These are phyloP conservation scores for Monochamus saltuarius DNA, from an alignment of 1,140 invertebrate genomes.

Conservation along the genomic window DNA sequence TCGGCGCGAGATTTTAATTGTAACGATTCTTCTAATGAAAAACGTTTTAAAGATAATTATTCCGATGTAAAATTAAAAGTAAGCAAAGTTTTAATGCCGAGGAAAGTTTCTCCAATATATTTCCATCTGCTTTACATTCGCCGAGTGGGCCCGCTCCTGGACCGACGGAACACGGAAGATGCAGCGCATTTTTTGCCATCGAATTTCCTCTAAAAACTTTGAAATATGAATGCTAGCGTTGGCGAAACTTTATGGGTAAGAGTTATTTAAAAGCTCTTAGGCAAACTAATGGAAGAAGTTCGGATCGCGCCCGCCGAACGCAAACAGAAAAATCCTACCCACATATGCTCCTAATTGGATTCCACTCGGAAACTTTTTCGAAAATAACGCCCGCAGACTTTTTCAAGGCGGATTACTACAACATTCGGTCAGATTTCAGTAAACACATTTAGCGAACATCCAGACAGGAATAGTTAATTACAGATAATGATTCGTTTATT, in stretches of 20 bases:
- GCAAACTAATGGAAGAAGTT: conserved; percentile 26
- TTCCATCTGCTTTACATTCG: conserved; percentile 21
- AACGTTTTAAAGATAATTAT: conserved; percentile 35
- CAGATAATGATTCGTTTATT: no score
- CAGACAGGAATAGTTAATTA: no score
- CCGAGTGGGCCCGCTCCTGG: background rate
- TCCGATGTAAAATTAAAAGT: conserved; percentile 30
- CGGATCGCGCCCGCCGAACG: conserved; percentile 7
- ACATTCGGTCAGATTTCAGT: no score
- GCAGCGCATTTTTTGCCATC: no score
- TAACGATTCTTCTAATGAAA: conserved; percentile 30
- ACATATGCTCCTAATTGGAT: conserved; percentile 19
- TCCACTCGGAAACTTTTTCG: no score
- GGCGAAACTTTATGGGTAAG: conserved; percentile 15
- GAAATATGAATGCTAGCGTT: conserved; percentile 20
- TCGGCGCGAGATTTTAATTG: conserved; percentile 23
- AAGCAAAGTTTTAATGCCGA: conserved; percentile 24
- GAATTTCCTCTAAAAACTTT: conserved; percentile 11
- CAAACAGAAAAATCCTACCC: conserved; percentile 17
- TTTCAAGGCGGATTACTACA: no score
- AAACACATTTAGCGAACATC: no score
- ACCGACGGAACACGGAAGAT: no score
- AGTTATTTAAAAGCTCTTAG: conserved; percentile 25
- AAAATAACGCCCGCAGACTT: no score
- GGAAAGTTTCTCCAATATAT: conserved; percentile 20